Conservation (phyloP, 2,113 vertebrate species). For the Catharus bicknelli region DNA sequence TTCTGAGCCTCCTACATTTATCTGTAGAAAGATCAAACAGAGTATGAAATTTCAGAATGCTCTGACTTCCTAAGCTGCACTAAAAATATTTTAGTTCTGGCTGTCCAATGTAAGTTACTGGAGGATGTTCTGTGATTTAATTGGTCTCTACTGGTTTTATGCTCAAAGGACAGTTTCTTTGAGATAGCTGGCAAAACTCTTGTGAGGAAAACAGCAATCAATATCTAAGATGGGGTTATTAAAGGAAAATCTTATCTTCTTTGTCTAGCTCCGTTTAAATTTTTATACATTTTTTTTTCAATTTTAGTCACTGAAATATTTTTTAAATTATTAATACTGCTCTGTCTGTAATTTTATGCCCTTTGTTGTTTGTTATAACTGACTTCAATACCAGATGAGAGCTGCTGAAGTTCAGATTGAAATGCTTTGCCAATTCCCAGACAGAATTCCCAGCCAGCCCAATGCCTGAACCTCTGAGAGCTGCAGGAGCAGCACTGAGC, state of each 20-base stretch:
- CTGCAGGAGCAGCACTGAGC: not conserved
- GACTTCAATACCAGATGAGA: not conserved
- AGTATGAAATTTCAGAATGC: not conserved
- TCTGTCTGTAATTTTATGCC: not conserved
- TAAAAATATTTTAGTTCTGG: constrained; percentile 19
- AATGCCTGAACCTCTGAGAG: not conserved
- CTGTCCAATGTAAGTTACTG: not conserved
- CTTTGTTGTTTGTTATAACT: not conserved
- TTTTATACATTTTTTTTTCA: not conserved
- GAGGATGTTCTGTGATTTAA: constrained; percentile 18
- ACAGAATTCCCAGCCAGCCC: not conserved
- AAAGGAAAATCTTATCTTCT: not conserved
- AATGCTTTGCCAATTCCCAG: not conserved
- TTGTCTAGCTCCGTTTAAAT: not conserved
- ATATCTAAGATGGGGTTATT: constrained; percentile 4
- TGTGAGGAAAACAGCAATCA: constrained; percentile 9
- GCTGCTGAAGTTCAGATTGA: not conserved
- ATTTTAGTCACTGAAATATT: not conserved
- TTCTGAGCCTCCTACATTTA: constrained; percentile 2
- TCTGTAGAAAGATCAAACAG: constrained; percentile 32
- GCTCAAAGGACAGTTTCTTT: constrained; percentile 36
- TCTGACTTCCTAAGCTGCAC: not conserved
- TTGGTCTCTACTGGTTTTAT: constrained; percentile 42
- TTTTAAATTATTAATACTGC: not conserved
- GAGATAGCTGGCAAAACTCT: not conserved